Percentiles rank a stretch among this genome's conserved stretches.
phyloP scores from a whole-genome alignment of 2,888 invertebrate species.

The Ornithoptera alexandrae region DNA sequence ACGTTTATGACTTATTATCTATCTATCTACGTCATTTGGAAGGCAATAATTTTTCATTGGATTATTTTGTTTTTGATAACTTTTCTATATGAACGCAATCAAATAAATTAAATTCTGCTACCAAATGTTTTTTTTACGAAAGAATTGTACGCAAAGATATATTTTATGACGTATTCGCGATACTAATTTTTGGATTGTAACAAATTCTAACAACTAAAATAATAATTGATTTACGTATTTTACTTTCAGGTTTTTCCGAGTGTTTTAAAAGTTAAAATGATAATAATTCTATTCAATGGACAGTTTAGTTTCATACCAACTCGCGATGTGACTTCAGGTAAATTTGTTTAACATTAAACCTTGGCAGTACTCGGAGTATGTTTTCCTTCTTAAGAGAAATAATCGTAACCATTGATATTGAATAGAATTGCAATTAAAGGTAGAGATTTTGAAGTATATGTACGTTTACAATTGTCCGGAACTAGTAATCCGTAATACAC shows the following conservation, averaged over 20 bases:
- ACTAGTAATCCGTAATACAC: constrained; percentile 14
- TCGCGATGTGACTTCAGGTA: neutral
- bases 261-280: neutral
- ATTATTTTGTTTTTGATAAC: neutral
- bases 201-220: neutral
- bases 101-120: neutral
- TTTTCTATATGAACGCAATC: neutral
- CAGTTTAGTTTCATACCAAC: neutral
- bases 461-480: constrained; percentile 4
- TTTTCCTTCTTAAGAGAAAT: constrained; percentile 64
- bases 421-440: constrained; percentile 17
- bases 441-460: constrained; percentile 8
- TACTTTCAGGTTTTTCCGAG: neutral
- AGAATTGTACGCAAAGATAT: neutral
- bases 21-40: neutral
- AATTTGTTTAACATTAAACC: constrained; percentile 36
- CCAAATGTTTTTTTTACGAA: neutral
- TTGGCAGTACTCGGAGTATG: constrained; percentile 55
- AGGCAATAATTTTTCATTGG: neutral
- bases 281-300: neutral
- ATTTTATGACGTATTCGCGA: neutral
- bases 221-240: neutral
- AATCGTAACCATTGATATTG: constrained; percentile 45
- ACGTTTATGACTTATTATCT: neutral
- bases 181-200: neutral